Percentiles rank a stretch among this genome's conserved stretches.
phyloP scores from a whole-genome alignment of 2,888 invertebrate genomes.

The Phania funesta region DNA sequence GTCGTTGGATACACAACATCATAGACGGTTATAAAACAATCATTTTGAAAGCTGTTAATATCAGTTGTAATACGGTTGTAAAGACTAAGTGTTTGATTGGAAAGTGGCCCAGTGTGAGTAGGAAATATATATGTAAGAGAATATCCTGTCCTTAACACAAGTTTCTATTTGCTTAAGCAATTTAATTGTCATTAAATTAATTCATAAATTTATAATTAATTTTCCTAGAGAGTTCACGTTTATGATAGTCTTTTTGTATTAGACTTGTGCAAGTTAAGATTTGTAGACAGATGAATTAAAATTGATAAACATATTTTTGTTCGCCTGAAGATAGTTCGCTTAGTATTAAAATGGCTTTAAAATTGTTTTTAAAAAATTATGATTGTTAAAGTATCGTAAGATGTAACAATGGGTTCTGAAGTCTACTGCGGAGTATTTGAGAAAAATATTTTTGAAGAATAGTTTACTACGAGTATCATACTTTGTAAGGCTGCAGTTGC shows the following conservation, averaged over 20 bases:
- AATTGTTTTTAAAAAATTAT: too few species aligned
- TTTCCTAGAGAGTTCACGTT: slow-evolving; percentile 25
- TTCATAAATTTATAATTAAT: slow-evolving; percentile 70
- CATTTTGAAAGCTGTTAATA: slow-evolving; percentile 61
- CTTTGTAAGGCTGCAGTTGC: too few species aligned
- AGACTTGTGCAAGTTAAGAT: not conserved
- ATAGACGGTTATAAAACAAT: slow-evolving; percentile 61
- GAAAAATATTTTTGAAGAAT: too few species aligned
- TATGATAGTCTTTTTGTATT: not conserved
- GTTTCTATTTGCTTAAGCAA: slow-evolving; percentile 51
- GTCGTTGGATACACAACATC: not conserved
- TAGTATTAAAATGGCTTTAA: too few species aligned
- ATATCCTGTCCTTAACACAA: slow-evolving; percentile 39
- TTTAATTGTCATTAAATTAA: slow-evolving; percentile 68
- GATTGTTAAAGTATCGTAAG: too few species aligned
- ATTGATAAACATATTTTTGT: slow-evolving; percentile 1
- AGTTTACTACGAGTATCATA: too few species aligned
- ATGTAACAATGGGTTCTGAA: too few species aligned
- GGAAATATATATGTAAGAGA: slow-evolving; percentile 1
- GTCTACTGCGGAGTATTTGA: too few species aligned
- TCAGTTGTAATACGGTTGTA: slow-evolving; percentile 35
- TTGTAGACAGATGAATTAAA: slow-evolving; percentile 6
- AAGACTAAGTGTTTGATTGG: not conserved
- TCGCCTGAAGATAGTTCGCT: too few species aligned
- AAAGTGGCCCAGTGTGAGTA: slow-evolving; percentile 7